Evolutionary conservation across 2,113 vertebrate genomes (phyloP).

Genomic region (Mobula hypostoma): DNA sequence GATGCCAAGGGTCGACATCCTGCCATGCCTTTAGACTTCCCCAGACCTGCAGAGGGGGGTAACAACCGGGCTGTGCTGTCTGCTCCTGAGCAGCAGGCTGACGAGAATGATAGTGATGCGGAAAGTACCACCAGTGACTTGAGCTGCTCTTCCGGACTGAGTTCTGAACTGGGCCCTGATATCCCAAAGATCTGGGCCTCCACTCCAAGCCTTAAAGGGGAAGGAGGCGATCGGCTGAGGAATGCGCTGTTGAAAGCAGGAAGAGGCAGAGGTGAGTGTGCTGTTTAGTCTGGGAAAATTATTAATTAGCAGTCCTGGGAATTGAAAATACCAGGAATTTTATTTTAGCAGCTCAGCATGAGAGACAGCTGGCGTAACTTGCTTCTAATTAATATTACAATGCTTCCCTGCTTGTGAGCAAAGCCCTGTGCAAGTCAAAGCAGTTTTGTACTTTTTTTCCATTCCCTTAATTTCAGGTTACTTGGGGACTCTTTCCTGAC

Average conservation of each 20-base stretch:
- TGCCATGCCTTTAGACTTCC: no score
- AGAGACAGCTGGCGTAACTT: background rate
- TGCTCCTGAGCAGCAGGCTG: no score
- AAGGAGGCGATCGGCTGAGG: background rate
- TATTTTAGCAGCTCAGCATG: background rate
- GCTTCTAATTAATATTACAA: background rate
- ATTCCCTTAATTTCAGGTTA: background rate
- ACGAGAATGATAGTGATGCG: background rate
- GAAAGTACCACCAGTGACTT: slow-evolving; percentile 12
- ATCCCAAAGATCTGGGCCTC: background rate
- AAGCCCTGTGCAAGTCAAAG: background rate
- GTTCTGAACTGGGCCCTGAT: background rate
- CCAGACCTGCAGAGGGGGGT: background rate
- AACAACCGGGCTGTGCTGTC: background rate
- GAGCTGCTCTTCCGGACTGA: background rate
- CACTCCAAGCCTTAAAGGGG: background rate
- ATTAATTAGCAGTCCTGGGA: background rate
- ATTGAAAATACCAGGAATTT: background rate
- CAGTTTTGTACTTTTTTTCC: background rate
- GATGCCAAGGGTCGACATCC: background rate
- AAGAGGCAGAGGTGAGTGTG: slow-evolving; percentile 14
- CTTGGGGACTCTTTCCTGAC: background rate
- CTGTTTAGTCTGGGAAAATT: background rate
- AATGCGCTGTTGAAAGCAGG: background rate
- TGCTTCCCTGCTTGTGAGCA: background rate